Evolutionary conservation across 2,888 invertebrate genomes (phyloP).

Genomic region (Cataglyphis rosenhaueri): DNA sequence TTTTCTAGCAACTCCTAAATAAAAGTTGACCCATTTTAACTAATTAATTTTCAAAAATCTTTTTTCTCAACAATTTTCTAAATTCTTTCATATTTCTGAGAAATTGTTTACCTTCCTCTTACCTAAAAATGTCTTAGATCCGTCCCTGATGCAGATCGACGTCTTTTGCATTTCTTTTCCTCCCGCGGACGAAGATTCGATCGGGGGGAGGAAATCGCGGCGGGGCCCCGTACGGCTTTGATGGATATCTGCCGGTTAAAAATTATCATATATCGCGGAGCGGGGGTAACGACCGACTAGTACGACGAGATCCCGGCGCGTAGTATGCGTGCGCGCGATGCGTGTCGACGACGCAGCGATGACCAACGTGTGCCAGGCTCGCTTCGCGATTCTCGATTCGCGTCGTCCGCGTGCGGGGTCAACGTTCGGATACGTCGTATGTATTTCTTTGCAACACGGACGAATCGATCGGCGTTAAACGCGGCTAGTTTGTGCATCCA

Average conservation of each 20-base stretch:
- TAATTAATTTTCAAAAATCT: neutral
- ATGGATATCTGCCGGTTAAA: slow-evolving; percentile 50
- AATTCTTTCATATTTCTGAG: neutral
- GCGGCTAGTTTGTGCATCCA: slow-evolving; percentile 36
- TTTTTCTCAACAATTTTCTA: neutral
- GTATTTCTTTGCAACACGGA: slow-evolving; percentile 58
- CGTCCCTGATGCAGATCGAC: slow-evolving; percentile 2
- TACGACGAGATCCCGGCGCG: slow-evolving; percentile 43
- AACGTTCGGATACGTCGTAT: slow-evolving; percentile 67
- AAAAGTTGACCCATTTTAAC: neutral
- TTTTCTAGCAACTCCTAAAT: no score
- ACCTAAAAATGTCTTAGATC: neutral
- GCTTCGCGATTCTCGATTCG: slow-evolving; percentile 70
- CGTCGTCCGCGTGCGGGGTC: slow-evolving; percentile 66
- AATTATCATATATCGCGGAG: slow-evolving; percentile 62
- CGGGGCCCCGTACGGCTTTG: slow-evolving; percentile 34
- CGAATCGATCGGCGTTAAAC: slow-evolving; percentile 58
- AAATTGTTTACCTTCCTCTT: neutral
- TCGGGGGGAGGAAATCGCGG: slow-evolving; percentile 48
- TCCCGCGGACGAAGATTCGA: slow-evolving; percentile 4
- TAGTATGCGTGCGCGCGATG: slow-evolving; percentile 32
- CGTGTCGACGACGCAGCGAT: slow-evolving; percentile 52
- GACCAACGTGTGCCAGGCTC: slow-evolving; percentile 71
- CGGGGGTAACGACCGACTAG: slow-evolving; percentile 70
- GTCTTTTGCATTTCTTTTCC: neutral